Conservation (phyloP, 2,113 vertebrate species). For the Irena cyanogastra region DNA sequence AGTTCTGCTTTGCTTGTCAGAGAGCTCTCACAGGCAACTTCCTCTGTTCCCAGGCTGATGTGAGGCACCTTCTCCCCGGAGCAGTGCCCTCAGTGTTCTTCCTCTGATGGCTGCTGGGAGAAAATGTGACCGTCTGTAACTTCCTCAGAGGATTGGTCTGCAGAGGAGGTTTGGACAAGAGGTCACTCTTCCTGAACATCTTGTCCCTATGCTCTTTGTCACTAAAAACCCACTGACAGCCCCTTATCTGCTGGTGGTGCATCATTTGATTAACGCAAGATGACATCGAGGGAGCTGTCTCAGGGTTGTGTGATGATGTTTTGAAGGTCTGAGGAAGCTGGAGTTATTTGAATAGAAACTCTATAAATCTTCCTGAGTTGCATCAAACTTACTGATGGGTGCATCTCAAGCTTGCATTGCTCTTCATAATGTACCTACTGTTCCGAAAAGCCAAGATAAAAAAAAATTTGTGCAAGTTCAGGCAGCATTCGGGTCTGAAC, state of each 20-base stretch:
- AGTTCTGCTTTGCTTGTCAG: neutral
- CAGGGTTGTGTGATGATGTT: neutral
- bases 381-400: neutral
- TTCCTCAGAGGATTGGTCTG: neutral
- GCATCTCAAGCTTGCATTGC: neutral
- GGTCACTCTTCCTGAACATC: neutral
- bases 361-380: neutral
- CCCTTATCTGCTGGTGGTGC: neutral
- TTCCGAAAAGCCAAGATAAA: neutral
- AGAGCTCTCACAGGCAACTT: neutral
- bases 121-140: neutral
- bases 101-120: neutral
- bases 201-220: neutral
- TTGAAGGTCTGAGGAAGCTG: neutral
- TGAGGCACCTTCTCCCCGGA: neutral
- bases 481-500: neutral
- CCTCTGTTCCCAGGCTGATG: neutral
- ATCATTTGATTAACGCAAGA: neutral
- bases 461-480: neutral
- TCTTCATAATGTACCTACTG: neutral
- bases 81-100: neutral
- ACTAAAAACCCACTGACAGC: neutral
- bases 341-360: neutral
- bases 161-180: fast-evolving
- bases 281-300: fast-evolving